Evolutionary conservation across 2,888 invertebrate species (phyloP).

Genomic region (Nomada ruficornis): DNA sequence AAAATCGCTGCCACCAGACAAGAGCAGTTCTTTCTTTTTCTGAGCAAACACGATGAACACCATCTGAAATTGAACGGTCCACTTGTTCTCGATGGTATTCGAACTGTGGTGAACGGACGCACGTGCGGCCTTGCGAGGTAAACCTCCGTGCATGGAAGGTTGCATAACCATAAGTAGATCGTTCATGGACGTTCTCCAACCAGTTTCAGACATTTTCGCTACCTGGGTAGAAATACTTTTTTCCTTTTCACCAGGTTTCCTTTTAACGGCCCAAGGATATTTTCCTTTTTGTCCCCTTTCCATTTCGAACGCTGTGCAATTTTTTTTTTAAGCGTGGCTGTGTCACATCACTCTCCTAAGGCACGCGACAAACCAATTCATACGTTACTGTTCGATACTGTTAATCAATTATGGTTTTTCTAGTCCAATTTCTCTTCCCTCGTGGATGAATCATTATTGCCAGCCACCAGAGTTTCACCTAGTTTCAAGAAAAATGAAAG

Average conservation of each 20-base stretch:
- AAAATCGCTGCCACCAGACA: slow-evolving; percentile 22
- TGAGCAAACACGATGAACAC: slow-evolving; percentile 56
- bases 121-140: slow-evolving; percentile 70
- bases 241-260: neutral
- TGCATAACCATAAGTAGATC: slow-evolving; percentile 61
- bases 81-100: slow-evolving; percentile 58
- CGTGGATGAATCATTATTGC: neutral
- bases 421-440: neutral
- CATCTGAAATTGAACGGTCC: slow-evolving; percentile 37
- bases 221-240: neutral
- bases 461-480: neutral
- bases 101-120: slow-evolving; percentile 66
- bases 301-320: neutral
- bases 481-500: neutral
- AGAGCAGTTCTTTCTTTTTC: slow-evolving; percentile 36
- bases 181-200: slow-evolving; percentile 45
- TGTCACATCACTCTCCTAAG: too few species aligned
- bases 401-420: neutral
- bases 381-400: too few species aligned
- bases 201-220: slow-evolving; percentile 42
- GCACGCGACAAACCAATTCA: too few species aligned
- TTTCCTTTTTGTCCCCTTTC: neutral
- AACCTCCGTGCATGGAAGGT: slow-evolving; percentile 58
- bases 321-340: too few species aligned
- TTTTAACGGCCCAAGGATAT: neutral